These are phyloP conservation scores for Syndactyla subalaris DNA, from an alignment of 2,797 vertebrate species.

Conservation along the genomic window DNA sequence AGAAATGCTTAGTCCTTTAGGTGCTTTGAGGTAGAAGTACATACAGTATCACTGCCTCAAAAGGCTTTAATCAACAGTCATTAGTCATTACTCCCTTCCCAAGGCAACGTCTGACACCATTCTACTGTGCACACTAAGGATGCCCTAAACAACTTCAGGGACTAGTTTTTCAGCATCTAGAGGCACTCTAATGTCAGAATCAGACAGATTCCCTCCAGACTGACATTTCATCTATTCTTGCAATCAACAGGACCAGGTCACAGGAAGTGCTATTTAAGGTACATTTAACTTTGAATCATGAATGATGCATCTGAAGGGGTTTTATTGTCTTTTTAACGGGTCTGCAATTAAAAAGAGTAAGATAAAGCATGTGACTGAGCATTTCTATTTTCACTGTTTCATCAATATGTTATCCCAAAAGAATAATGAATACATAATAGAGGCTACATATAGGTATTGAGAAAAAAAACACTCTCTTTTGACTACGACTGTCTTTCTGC, in stretches of 20 bases:
- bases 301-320: background rate
- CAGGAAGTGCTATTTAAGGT: background rate
- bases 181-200: background rate
- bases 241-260: background rate
- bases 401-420: background rate
- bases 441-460: background rate
- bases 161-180: slow-evolving; percentile 1
- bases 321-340: background rate
- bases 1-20: background rate
- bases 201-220: background rate
- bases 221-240: background rate
- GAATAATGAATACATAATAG: background rate
- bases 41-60: background rate
- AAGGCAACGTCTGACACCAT: background rate
- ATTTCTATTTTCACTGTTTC: background rate
- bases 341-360: background rate
- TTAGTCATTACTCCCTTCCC: background rate
- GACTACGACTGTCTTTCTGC: background rate
- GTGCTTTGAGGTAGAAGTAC: background rate
- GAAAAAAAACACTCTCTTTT: background rate
- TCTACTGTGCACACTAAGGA: background rate
- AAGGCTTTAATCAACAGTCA: background rate
- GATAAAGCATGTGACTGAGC: background rate
- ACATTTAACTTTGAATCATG: background rate
- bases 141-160: background rate